phyloP scores from a whole-genome alignment of 2,888 invertebrate genomes.

The Sarcophaga carnaria region DNA sequence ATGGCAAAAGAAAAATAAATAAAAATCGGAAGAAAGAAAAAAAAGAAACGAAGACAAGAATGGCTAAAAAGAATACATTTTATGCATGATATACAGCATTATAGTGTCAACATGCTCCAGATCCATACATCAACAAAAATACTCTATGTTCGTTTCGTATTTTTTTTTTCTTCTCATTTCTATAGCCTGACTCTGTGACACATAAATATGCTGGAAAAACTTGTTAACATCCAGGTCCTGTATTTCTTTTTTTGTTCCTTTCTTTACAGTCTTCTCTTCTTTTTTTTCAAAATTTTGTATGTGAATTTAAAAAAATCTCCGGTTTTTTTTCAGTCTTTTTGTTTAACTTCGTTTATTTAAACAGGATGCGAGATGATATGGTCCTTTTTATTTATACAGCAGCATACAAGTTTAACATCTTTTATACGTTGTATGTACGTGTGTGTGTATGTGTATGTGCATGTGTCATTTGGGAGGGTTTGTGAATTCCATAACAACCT shows the following conservation, averaged over 20 bases:
- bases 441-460: slow-evolving; percentile 24
- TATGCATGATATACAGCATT: slow-evolving; percentile 58
- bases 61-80: slow-evolving; percentile 47
- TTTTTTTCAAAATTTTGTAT: not conserved
- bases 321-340: slow-evolving; percentile 48
- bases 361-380: slow-evolving; percentile 50
- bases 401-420: slow-evolving; percentile 58
- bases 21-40: not conserved
- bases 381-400: slow-evolving; percentile 65
- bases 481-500: slow-evolving; percentile 75
- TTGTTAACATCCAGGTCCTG: slow-evolving; percentile 65
- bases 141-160: not conserved
- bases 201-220: slow-evolving; percentile 49
- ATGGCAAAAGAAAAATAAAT: no score
- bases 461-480: not conserved
- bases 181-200: not conserved
- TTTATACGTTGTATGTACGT: slow-evolving; percentile 66
- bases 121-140: slow-evolving; percentile 58
- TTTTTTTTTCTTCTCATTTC: no score
- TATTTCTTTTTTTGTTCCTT: slow-evolving; percentile 32
- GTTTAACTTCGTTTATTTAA: slow-evolving; percentile 21
- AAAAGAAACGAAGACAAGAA: slow-evolving; percentile 37
- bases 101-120: slow-evolving; percentile 67
- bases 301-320: slow-evolving; percentile 11
- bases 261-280: not conserved